Base-by-base conservation (phyloP, 2,113 vertebrate species). In the Pterocles burchelli region DNA sequence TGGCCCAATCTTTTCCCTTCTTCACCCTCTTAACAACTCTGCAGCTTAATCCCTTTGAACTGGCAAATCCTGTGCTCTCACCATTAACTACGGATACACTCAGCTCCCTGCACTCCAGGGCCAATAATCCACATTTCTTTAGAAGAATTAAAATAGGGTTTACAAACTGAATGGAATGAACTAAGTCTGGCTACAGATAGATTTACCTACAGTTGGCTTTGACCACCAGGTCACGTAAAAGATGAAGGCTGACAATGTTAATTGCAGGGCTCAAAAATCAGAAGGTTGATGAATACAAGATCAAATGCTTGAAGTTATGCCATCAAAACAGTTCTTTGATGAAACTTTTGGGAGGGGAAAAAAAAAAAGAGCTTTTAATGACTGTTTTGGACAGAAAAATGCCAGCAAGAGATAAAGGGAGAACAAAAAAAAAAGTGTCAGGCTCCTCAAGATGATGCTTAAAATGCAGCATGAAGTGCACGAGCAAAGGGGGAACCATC, bases 221-320 rank as follows among this genome's bases (percentile, higher is more conserved):
- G 94, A 85, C 90, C 80, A 41, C 33, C 2, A 4, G 83, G 86
- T 84, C 89, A 78, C 1, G 0, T 28, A 82, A 24, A 55, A 92
- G 73, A 94, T 81, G 73, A 58, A 93, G 65, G 72, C 61, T 22
- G 14, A 78, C 31, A 10, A 61, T 0, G 12, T 55, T 94, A 96
- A 95, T 82, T 88, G 90, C 54, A 63, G 74, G 74, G 77, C 63
- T 90, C 41, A 51, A 71, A 87, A 92, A 89, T 86, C 74, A 94
- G 80, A 85, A 68, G 43, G 70, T 63, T 87, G 77, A 85, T 55
- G 66, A 92, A 94, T 89, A 59, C 46, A 58, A 82, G 77, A 96
- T 91, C 92, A 95, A 96, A 89, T 87, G 70, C 66, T 91, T 85
- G 22, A 85, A 75, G 76, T 87, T 43, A 45, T 78, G 63, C 77